Conservation (phyloP, 1,140 invertebrate species). For the Anthonomus grandis region DNA sequence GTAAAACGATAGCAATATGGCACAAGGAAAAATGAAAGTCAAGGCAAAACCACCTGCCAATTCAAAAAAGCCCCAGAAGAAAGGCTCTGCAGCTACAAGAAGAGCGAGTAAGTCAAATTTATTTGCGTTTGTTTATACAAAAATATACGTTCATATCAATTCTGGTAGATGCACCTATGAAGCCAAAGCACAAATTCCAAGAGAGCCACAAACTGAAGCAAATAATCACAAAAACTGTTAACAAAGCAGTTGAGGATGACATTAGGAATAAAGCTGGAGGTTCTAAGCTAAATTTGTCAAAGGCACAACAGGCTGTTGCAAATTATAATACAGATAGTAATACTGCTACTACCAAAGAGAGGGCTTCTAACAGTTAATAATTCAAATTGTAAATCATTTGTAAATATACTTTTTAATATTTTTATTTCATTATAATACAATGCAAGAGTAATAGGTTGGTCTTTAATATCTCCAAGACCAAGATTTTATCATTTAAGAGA, state of each 20-base stretch:
- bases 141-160: slow-evolving; percentile 44
- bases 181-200: slow-evolving; percentile 56
- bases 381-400: no score
- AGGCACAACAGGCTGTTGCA: slow-evolving; percentile 54
- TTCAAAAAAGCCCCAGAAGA: slow-evolving; percentile 50
- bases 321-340: slow-evolving; percentile 30
- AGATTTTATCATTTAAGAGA: no score
- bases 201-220: slow-evolving; percentile 61
- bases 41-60: slow-evolving; percentile 55
- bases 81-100: slow-evolving; percentile 50
- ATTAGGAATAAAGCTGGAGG: slow-evolving; percentile 55
- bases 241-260: slow-evolving; percentile 60
- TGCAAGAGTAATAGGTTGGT: no score
- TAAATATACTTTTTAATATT: no score
- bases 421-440: no score
- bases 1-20: slow-evolving; percentile 47
- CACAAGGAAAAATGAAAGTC: slow-evolving; percentile 60
- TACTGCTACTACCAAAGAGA: no score
- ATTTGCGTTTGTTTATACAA: slow-evolving; percentile 16
- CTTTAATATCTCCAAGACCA: no score
- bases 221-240: slow-evolving; percentile 60
- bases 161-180: slow-evolving; percentile 61
- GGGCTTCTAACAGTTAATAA: no score
- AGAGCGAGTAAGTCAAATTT: slow-evolving; percentile 51
- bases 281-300: slow-evolving; percentile 51